Evolutionary conservation across 2,797 vertebrate genomes (phyloP).

Genomic region (Acanthopagrus latus): DNA sequence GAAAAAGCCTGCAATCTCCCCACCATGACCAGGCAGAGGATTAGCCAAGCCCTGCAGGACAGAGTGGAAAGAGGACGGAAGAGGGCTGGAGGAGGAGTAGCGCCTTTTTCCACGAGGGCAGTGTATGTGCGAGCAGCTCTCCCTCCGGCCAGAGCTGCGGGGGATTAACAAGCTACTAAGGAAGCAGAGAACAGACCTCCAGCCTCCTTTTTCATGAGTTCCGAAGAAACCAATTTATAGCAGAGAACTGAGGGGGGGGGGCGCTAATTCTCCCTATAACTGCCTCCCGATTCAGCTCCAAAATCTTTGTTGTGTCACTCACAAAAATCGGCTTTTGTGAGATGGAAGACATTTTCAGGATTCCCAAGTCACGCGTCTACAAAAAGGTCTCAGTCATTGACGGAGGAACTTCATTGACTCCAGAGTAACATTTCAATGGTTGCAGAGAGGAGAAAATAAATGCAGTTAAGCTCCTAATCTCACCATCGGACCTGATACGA

Average conservation of each 20-base stretch:
- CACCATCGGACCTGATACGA: constrained; percentile 38
- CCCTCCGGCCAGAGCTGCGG: constrained; percentile 65
- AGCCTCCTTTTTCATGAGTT: constrained; percentile 58
- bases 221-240: constrained; percentile 80
- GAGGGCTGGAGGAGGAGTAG: constrained; percentile 63
- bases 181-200: constrained; percentile 70
- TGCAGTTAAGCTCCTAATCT: constrained; percentile 52
- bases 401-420: constrained; percentile 15
- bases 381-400: constrained; percentile 38
- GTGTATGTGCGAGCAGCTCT: constrained; percentile 61
- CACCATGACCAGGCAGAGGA: constrained; percentile 80
- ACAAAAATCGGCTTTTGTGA: constrained; percentile 47
- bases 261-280: constrained; percentile 56
- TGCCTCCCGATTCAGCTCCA: constrained; percentile 43
- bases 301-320: constrained; percentile 61
- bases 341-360: constrained; percentile 16
- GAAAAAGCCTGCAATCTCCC: constrained; percentile 78
- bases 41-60: constrained; percentile 79
- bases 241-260: constrained; percentile 55
- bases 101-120: constrained; percentile 68
- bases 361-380: neutral
- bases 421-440: constrained; percentile 33
- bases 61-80: constrained; percentile 65
- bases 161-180: constrained; percentile 81
- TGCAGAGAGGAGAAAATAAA: neutral